Evolutionary conservation across 2,797 vertebrate genomes (phyloP), one percentile per base, ranked within the genome.

Genomic region (Erethizon dorsatum): DNA sequence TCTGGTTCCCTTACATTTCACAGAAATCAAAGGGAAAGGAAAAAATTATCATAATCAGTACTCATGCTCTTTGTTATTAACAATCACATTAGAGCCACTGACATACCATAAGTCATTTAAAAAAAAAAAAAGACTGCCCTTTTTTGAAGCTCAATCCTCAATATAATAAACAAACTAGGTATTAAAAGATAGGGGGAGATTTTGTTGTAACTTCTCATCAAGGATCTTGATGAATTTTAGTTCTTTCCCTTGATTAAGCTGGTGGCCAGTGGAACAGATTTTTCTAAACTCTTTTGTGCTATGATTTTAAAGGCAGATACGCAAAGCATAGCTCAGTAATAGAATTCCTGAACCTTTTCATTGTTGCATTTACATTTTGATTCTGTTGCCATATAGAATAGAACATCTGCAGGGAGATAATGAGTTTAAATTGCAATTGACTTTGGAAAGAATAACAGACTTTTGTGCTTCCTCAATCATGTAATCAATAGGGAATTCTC

Each of bases 401-500:
- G 91, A 95, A 86, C 77, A 95, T 97, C 95, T 88, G 86, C 88
- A 59, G 71, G 61, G 80, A 96, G 95, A 93, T 91, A 63, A 80
- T 88, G 84, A 96, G 33, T 75, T 98, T 93, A 95, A 97, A 95
- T 97, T 96, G 91, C 95, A 96, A 92, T 91, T 96, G 77, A 5
- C 65, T 83, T 97, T 96, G 95, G 87, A 88, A 92, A 97, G 92
- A 98, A 95, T 90, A 96, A 97, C 78, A 95, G 95, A 94, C 88
- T 94, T 95, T 84, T 93, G 22, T 86, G 31, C 45, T 96, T 82
- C 84, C 45, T 97, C 71, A 11, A 47, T 95, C 94, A 80, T 77
- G 71, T 96, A 90, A 97, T 97, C 97, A 97, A 96, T 95, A 90
- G 87, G 90, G 57, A 96, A 94, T 92, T 97, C 94, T 96, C 88